Base-by-base conservation (phyloP, 1,140 invertebrate genomes). In the Samia ricini region DNA sequence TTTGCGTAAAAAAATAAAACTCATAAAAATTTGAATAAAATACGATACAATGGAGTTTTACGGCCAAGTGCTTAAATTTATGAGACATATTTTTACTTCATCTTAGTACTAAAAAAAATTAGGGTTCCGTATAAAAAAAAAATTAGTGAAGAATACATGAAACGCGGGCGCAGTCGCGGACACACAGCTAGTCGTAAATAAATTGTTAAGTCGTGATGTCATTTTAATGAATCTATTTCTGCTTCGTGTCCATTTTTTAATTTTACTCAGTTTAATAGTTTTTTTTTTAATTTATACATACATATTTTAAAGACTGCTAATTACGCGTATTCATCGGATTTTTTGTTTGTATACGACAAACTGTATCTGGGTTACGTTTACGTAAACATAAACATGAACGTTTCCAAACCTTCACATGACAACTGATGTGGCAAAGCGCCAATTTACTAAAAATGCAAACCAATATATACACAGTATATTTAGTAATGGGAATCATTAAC, bases 371-470 rank as follows among this genome's bases (percentile, higher is more conserved):
- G 79, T 79, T 81, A 76, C 71, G 61, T 64, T 71, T 51, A 68
- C 59, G 72, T 81, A 81, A 75, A 81, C 71, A 76, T 73, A 76
- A 75, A 76, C 71, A 78, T 57, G 64, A 65, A 60, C 54, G 64
- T 22, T 64, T 58, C 65, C 49, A 61, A 65, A 72, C 69, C 76
- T 76, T 80, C 71, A 76, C 77, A 76, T 61, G 72, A 69, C 74
- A 68, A 58, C 54, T 36, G 61, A n/a, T 50, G 63, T 77, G 74
- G 71, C 74, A 74, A 8, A 26, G 50, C 50, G 70, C 73, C 73
- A 76, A 66, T 57, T 49, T 21, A 52, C 22, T 52, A 52, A 42
- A 42, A 52, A 22, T 52, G 4, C n/a, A 52, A 52, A n/a, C 33
- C 12, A 42, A 42, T 42, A 42, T 15, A 42, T 42, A 42, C 33